Evolutionary conservation across 2,797 vertebrate species (phyloP).

Genomic region (Cirrhinus mrigala): DNA sequence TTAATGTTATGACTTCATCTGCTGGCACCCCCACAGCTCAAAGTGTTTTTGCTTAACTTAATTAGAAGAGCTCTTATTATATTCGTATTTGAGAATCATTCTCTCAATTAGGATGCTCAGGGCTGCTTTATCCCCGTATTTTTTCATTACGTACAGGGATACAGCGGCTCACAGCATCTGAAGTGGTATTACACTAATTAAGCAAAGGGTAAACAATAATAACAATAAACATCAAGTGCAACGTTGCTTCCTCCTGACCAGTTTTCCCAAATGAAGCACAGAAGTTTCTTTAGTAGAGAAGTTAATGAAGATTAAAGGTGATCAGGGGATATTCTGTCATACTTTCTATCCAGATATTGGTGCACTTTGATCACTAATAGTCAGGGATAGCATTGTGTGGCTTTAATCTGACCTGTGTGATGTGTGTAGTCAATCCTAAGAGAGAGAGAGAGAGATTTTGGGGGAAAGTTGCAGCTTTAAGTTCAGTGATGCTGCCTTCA

Average conservation of each 20-base stretch:
- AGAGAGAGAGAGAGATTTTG: not conserved
- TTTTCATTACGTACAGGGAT: slow-evolving; percentile 5
- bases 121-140: not conserved
- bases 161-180: not conserved
- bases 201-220: slow-evolving; percentile 9
- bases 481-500: not conserved
- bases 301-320: not conserved
- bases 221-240: not conserved
- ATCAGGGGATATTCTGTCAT: not conserved
- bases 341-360: not conserved
- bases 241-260: slow-evolving; percentile 2
- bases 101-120: not conserved
- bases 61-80: slow-evolving; percentile 15
- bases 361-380: not conserved
- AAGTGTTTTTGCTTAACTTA: slow-evolving; percentile 4
- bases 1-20: slow-evolving; percentile 1
- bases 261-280: not conserved
- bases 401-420: not conserved
- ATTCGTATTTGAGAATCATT: slow-evolving; percentile 6
- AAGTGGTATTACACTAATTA: not conserved
- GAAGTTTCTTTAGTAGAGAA: not conserved
- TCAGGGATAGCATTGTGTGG: not conserved
- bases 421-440: not conserved
- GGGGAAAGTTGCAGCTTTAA: not conserved
- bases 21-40: not conserved